phyloP scores from a whole-genome alignment of 2,797 vertebrate genomes.

The Erpetoichthys calabaricus region DNA sequence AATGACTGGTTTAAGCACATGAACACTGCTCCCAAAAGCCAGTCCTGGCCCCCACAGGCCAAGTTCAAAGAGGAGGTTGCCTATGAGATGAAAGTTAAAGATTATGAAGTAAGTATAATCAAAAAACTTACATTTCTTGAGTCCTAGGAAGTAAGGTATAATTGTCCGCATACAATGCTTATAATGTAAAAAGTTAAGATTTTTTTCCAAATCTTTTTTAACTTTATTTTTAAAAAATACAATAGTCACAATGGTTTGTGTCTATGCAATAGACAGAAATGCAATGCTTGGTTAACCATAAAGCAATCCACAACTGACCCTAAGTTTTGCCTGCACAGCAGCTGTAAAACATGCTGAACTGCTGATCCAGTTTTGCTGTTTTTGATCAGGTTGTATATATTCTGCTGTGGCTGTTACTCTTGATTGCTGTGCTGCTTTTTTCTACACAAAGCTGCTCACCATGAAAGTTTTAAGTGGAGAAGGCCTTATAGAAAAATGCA shows the following conservation, averaged over 20 bases:
- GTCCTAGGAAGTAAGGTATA: not conserved
- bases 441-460: not conserved
- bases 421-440: not conserved
- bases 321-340: no score
- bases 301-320: no score
- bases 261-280: no score
- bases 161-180: not conserved
- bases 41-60: constrained; percentile 52
- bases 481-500: no score
- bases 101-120: constrained; percentile 63
- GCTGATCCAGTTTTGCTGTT: no score
- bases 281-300: no score
- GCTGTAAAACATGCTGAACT: no score
- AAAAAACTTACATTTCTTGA: constrained; percentile 1
- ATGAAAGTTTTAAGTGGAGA: no score
- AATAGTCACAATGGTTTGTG: no score
- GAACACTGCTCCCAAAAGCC: constrained; percentile 77
- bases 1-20: constrained; percentile 92
- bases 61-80: constrained; percentile 89
- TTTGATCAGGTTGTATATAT: not conserved
- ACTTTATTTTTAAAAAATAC: no score
- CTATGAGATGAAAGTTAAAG: constrained; percentile 85
- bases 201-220: no score
- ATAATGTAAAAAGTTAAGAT: no score
- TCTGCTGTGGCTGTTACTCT: not conserved